Evolutionary conservation across 2,113 vertebrate genomes (phyloP), one percentile per base, ranked within the genome.

Genomic region (Eretmochelys imbricata): DNA sequence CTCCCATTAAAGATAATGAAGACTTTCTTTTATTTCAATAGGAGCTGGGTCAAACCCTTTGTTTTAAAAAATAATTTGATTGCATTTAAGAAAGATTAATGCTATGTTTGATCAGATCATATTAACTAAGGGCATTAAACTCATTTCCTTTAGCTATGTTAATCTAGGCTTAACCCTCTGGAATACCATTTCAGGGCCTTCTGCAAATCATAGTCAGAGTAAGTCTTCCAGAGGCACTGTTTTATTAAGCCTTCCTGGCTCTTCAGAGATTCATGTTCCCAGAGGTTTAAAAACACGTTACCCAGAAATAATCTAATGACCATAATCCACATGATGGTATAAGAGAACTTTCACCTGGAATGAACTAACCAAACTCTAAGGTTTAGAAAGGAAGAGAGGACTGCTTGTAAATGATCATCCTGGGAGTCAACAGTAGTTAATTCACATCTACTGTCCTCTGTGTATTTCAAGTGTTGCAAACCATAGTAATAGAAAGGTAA

Each of bases 111-210:
- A 86, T 84, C 69, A 4, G 19, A 92, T 91, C 90, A 53, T 89
- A 72, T 35, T 80, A 88, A 82, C 55, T 55, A 76, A 94, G 75
- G 89, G 22, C 65, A 53, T 27, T 84, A 89, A 83, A 79, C 89
- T 62, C 1, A 35, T 85, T 95, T 85, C 86, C 84, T 92, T 87
- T 76, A 72, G 59, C 90, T 53, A 87, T 25, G 53, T 55, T 93
- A 82, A 96, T 91, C 92, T 94, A 69, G 62, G 65, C 81, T 90
- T 49, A 72, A 91, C 82, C 89, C 76, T 88, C 48, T 22, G 57
- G 79, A 95, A 93, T 76, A 55, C 19, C 88, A 94, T 95, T 87
- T 84, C 79, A 80, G 48, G 38, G 89, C 38, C 62, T 75, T 87
- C 80, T 51, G 31, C 80, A 88, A 91, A 80, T 85, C 59, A 4